Evolutionary conservation across 1,140 invertebrate genomes (phyloP), one percentile per base, ranked within the genome.

Genomic region (Listronotus oregonensis): DNA sequence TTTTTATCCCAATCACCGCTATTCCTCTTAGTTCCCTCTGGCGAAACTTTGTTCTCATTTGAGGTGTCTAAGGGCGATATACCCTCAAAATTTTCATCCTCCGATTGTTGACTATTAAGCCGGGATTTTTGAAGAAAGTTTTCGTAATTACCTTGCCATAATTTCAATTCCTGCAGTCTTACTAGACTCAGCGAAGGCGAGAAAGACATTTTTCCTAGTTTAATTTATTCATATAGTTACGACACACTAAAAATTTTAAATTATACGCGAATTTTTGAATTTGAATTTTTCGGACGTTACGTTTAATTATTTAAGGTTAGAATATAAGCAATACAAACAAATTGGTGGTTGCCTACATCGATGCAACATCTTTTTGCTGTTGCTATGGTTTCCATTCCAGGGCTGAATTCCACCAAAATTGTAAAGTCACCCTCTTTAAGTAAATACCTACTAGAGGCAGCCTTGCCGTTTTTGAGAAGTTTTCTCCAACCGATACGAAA

Each of bases 121-220:
- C 5, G 8, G 6, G 50, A 54, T 43, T 62, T 57, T 59, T 71
- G 49, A 8, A 68, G 18, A 4, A 68, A 18, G 46, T 62, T 57
- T 17, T 71, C 69, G 47, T 61, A 71, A 37, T 51, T 68, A 11
- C 60, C 63, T 63, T 71, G 69, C 69, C 69, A 71, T 18, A 68
- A 18, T 51, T 71, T 68, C 17, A 71, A 57, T 21, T 71, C 69
- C 44, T 68, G 66, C 5, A 71, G 31, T 37, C 55, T 49, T 10
- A 64, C 56, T 10, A 59, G 44, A 18, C 50, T 62, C n/a, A 55
- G 43, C 11, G 66, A 63, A 10, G 69, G 42, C 0, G 55, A 46
- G 57, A 67, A 62, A 10, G 65, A 61, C 68, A 70, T 70, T 27
- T 32, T 54, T 32, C 37, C 1, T 6, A 11, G 5, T 50, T 7